Conservation (phyloP, 1,140 invertebrate species). For the Eufriesea mexicana region DNA sequence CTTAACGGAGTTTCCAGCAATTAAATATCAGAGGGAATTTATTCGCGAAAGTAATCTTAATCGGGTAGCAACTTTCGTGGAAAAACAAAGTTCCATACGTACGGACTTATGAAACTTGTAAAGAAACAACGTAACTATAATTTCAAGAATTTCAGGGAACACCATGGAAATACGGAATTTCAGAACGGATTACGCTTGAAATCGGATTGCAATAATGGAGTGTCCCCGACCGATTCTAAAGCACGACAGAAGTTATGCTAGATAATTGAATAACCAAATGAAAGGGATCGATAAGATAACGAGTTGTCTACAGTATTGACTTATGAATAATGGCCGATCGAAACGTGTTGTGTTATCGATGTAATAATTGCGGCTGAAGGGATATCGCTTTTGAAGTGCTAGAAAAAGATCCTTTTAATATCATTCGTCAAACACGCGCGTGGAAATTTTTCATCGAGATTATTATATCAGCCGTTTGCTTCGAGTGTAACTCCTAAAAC, state of each 20-base stretch:
- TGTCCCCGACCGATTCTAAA: not conserved
- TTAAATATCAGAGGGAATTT: too few species aligned
- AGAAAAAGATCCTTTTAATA: too few species aligned
- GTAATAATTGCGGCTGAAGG: not conserved
- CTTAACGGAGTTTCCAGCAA: too few species aligned
- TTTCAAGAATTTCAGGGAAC: not conserved
- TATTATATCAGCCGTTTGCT: not conserved
- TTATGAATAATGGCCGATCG: not conserved
- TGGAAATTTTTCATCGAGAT: not conserved
- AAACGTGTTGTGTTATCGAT: not conserved
- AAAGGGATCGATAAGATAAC: conserved; percentile 27
- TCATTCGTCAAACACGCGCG: too few species aligned
- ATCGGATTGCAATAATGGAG: conserved; percentile 9
- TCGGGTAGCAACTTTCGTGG: too few species aligned
- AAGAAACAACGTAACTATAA: too few species aligned
- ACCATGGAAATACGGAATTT: not conserved
- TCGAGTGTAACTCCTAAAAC: not conserved
- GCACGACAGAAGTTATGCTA: not conserved
- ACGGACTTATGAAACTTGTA: too few species aligned
- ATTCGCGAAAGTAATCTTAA: too few species aligned
- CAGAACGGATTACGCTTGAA: not conserved
- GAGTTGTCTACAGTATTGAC: conserved; percentile 3
- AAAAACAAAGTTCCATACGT: too few species aligned
- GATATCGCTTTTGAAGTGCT: too few species aligned
- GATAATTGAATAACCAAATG: conserved; percentile 27